phyloP scores from a whole-genome alignment of 2,113 vertebrate genomes.

The Columba janthina region DNA sequence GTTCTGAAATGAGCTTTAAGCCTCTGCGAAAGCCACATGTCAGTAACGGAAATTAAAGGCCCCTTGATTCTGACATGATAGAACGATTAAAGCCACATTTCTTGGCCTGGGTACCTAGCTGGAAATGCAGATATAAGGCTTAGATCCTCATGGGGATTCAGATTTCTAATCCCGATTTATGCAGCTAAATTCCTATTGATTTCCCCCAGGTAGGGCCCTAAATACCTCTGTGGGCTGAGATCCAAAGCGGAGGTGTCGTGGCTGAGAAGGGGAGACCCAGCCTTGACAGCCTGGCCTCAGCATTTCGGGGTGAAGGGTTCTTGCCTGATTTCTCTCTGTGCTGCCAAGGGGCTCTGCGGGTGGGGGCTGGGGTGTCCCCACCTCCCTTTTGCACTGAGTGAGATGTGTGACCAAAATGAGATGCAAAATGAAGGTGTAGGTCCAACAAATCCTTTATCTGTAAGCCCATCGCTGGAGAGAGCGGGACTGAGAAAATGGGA shows the following conservation, averaged over 20 bases:
- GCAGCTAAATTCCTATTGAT: conserved; percentile 66
- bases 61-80: conserved; percentile 54
- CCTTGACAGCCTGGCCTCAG: background rate
- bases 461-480: background rate
- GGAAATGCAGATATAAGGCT: conserved; percentile 41
- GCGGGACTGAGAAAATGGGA: background rate
- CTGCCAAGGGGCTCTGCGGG: background rate
- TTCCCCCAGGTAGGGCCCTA: conserved; percentile 53
- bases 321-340: background rate
- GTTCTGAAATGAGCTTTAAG: background rate
- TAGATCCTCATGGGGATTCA: background rate
- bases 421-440: background rate
- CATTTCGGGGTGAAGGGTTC: background rate
- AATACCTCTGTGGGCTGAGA: background rate
- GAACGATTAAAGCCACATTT: conserved; percentile 64
- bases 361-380: background rate
- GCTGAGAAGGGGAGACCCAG: background rate
- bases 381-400: background rate
- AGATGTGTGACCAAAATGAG: background rate
- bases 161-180: conserved; percentile 62
- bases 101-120: conserved; percentile 50
- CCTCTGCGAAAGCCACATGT: conserved; percentile 5
- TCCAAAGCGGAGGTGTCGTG: background rate
- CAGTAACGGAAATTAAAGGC: conserved; percentile 58
- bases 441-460: rapidly evolving